Evolutionary conservation across 2,888 invertebrate species (phyloP).

Genomic region (Leucania comma): DNA sequence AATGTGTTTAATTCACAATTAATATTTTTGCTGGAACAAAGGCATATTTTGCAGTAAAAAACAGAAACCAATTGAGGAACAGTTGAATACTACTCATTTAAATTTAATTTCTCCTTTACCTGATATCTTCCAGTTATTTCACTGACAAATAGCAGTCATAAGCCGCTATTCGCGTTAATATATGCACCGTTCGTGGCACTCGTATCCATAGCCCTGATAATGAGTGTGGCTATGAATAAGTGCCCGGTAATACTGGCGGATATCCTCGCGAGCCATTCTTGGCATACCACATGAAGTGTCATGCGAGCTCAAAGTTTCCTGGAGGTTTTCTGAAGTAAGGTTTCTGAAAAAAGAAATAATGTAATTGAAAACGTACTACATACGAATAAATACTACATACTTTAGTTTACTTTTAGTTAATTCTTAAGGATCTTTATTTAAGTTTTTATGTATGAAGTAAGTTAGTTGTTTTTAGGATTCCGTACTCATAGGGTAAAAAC

Average conservation of each 20-base stretch:
- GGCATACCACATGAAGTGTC: constrained; percentile 59
- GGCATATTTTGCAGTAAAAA: too few relatives aligned
- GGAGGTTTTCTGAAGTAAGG: not conserved
- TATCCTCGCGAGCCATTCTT: constrained; percentile 70
- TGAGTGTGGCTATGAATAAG: constrained; percentile 76
- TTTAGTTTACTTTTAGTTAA: too few relatives aligned
- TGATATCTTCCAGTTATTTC: constrained; percentile 54
- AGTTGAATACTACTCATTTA: not conserved
- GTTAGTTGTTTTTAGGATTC: too few relatives aligned
- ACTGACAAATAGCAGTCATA: constrained; percentile 65
- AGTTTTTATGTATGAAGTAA: too few relatives aligned
- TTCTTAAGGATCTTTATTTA: too few relatives aligned
- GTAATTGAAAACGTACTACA: too few relatives aligned
- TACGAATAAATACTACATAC: too few relatives aligned
- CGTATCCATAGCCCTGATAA: constrained; percentile 66
- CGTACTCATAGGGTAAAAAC: too few relatives aligned
- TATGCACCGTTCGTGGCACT: constrained; percentile 61
- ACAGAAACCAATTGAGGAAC: too few relatives aligned
- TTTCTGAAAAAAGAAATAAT: too few relatives aligned
- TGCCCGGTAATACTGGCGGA: constrained; percentile 66
- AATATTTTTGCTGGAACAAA: too few relatives aligned
- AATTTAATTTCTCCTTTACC: constrained; percentile 20
- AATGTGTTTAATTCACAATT: too few relatives aligned
- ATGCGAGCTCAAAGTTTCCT: constrained; percentile 59
- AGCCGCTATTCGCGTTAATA: constrained; percentile 61